These are phyloP conservation scores for Amia ocellicauda DNA, from an alignment of 2,113 vertebrate species.

Conservation along the genomic window DNA sequence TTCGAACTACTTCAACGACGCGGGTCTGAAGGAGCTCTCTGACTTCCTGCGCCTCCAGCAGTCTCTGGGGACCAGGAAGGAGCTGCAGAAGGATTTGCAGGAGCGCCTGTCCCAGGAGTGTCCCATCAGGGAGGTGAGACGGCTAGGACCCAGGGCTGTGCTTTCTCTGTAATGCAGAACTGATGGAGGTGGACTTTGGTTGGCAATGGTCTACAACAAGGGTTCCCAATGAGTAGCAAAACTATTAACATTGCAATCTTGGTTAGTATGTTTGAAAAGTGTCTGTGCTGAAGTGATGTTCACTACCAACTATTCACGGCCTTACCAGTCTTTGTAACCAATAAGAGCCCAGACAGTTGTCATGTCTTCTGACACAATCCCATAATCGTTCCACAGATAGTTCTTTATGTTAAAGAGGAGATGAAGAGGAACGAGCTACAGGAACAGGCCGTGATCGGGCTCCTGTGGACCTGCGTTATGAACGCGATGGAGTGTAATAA, in stretches of 20 bases:
- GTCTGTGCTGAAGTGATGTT: too few species aligned
- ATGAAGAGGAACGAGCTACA: slow-evolving; percentile 85
- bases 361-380: too few species aligned
- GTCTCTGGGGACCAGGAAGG: slow-evolving; percentile 84
- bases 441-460: slow-evolving; percentile 81
- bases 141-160: too few species aligned
- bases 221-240: too few species aligned
- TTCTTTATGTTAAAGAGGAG: slow-evolving; percentile 85
- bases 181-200: too few species aligned
- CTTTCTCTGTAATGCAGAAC: too few species aligned
- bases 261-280: too few species aligned
- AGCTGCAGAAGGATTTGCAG: slow-evolving; percentile 87
- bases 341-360: too few species aligned
- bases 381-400: slow-evolving; percentile 58
- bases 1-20: slow-evolving; percentile 84
- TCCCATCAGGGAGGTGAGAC: slow-evolving; percentile 79
- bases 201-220: too few species aligned
- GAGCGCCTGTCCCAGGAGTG: slow-evolving; percentile 84
- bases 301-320: too few species aligned
- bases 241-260: too few species aligned
- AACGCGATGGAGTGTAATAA: slow-evolving; percentile 92
- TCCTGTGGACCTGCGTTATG: slow-evolving; percentile 88
- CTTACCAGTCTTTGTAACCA: too few species aligned
- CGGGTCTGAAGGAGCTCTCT: slow-evolving; percentile 84
- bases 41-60: slow-evolving; percentile 84